Evolutionary conservation across 2,888 invertebrate genomes (phyloP).

Genomic region (Limnephilus lunatus): DNA sequence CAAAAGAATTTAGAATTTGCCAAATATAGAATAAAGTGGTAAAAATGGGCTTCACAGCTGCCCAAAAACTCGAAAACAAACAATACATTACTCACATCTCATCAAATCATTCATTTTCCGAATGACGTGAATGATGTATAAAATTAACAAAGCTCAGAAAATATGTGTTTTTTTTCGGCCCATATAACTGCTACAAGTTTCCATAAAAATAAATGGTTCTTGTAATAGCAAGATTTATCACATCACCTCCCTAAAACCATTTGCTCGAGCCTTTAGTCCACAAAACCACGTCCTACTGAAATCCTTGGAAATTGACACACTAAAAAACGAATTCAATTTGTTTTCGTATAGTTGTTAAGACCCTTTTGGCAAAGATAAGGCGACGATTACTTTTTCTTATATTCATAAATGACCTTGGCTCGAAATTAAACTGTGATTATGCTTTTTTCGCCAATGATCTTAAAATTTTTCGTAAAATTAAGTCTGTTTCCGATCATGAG

Average conservation of each 20-base stretch:
- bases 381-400: neutral
- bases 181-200: slow-evolving; percentile 22
- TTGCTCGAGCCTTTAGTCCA: neutral
- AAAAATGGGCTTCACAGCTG: neutral
- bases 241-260: neutral
- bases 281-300: neutral
- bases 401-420: too few species aligned
- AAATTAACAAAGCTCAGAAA: slow-evolving; percentile 29
- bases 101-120: neutral
- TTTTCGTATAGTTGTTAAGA: neutral
- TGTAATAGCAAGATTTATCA: slow-evolving; percentile 39
- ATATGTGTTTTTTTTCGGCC: slow-evolving; percentile 20
- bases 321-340: neutral
- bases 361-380: neutral
- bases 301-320: neutral
- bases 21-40: too few species aligned
- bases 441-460: too few species aligned
- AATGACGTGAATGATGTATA: neutral
- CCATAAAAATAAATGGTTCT: slow-evolving; percentile 35
- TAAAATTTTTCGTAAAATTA: too few species aligned
- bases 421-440: too few species aligned
- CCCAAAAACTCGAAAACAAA: too few species aligned
- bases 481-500: too few species aligned
- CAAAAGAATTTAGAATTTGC: too few species aligned
- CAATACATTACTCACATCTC: neutral